Evolutionary conservation across 2,113 vertebrate genomes (phyloP).

Genomic region (Anoura caudifer): DNA sequence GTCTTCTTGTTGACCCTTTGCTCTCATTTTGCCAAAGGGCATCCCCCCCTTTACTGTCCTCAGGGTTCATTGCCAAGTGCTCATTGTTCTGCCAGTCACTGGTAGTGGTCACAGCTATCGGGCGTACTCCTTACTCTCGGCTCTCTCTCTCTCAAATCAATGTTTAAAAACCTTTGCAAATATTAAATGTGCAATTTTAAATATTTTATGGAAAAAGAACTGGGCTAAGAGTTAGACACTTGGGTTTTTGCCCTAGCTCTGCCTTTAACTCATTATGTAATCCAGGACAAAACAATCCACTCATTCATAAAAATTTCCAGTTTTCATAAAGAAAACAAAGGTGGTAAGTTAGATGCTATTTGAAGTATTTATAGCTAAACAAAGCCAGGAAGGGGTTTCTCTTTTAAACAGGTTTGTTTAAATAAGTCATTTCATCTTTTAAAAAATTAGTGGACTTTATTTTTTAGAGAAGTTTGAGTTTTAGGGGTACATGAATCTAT

Average conservation of each 20-base stretch:
- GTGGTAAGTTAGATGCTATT: neutral
- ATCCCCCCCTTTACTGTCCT: too few species aligned
- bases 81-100: neutral
- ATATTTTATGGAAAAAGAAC: neutral
- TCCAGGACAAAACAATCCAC: neutral
- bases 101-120: neutral
- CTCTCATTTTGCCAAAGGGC: neutral
- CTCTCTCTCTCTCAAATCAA: too few species aligned
- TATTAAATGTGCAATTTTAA: neutral
- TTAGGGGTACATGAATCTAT: neutral
- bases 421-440: neutral
- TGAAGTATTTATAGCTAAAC: neutral
- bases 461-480: neutral
- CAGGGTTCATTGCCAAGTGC: neutral
- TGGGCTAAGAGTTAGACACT: neutral
- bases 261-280: neutral
- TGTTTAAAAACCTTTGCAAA: neutral
- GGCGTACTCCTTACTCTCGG: too few species aligned
- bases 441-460: neutral
- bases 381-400: neutral
- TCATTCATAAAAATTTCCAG: neutral
- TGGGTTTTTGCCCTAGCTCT: neutral
- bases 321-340: neutral
- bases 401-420: neutral
- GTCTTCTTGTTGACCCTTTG: neutral